Conservation (phyloP, 2,797 vertebrate genomes). For the Phalanger gymnotis region DNA sequence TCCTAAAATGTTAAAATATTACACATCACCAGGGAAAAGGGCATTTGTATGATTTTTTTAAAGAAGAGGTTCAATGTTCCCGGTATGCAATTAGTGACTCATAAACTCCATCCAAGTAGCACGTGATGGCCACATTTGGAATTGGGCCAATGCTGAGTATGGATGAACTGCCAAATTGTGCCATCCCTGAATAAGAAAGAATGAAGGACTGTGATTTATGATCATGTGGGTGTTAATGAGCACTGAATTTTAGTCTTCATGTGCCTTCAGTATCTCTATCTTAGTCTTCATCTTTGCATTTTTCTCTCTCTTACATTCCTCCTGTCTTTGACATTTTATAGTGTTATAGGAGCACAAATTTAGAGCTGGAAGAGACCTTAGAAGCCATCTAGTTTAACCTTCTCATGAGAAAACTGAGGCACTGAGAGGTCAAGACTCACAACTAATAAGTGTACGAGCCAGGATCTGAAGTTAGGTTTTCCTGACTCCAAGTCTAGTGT, state of each 20-base stretch:
- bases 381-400: not conserved
- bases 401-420: not conserved
- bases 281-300: not conserved
- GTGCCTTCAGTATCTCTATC: not conserved
- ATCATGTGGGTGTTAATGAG: not conserved
- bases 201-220: not conserved
- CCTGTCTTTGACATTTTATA: not conserved
- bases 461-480: not conserved
- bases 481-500: not conserved
- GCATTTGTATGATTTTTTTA: not conserved
- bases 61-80: not conserved
- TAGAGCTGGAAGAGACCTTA: not conserved
- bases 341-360: not conserved
- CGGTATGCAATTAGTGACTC: constrained; percentile 14
- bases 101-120: constrained; percentile 12
- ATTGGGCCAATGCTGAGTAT: constrained; percentile 25
- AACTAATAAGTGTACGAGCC: not conserved
- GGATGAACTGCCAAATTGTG: constrained; percentile 38
- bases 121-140: not conserved
- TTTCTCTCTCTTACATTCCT: constrained; percentile 12
- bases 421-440: not conserved
- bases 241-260: not conserved
- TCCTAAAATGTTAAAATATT: not conserved
- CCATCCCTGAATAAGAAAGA: not conserved
- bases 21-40: not conserved